Evolutionary conservation across 2,888 invertebrate species (phyloP), one percentile per base, ranked within the genome.

Genomic region (Cerastis rubricosa): DNA sequence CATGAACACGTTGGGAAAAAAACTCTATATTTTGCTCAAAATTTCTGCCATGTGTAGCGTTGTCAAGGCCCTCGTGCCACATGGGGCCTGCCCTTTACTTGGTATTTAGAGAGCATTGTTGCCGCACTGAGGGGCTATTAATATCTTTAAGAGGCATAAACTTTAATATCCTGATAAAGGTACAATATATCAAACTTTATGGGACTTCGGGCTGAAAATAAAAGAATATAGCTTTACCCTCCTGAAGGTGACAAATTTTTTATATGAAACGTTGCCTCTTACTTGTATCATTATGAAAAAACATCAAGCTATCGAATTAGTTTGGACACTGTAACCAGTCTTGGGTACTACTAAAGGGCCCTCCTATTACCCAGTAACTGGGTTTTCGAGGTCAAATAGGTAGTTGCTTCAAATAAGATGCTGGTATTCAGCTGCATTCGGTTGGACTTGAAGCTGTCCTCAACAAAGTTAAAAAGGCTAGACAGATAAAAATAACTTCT

Each of bases 21-120:
- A 43, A 1, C n/a, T 0, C 9, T 5, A 0, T 47, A 45, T 77
- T 45, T 65, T 45, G 14, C 25, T 69, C 7, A 75, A 66, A 70
- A 57, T 22, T 11, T 40, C 40, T 79, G 68, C 43, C 74, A 72
- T 78, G 75, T 76, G 64, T 76, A 76, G 77, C 45, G 78, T 76
- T 86, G 76, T 75, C 81, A 87, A 87, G 81, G 81, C 70, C 59
- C 67, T 43, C 17, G 59, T 47, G 67, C 85, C 87, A 84, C 73
- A 72, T 80, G 85, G 89, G 72, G 73, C 76, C 47, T 84, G 88
- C 85, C 91, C 91, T 91, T 91, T 90, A 76, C 77, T 69, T 91
- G 90, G 82, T 89, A 91, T 91, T 91, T 90, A 87, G 85, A 81
- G 69, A 77, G 84, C 76, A 85, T 88, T 90, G 89, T 87, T 88